Evolutionary conservation across 1,140 invertebrate genomes (phyloP).

Genomic region (Aphaenogaster floridana): DNA sequence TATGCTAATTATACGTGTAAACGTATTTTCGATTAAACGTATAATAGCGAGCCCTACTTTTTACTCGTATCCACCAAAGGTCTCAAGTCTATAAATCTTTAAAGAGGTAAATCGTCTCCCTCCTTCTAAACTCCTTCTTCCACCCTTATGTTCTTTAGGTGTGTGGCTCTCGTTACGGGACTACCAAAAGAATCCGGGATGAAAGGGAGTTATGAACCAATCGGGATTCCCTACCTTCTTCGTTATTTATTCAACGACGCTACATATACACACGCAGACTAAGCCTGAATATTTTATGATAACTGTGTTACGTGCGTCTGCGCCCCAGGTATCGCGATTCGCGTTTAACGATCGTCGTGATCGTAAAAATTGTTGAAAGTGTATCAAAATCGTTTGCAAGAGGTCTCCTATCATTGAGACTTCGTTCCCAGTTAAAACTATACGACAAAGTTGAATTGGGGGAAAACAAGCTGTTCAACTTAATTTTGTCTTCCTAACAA

Average conservation of each 20-base stretch:
- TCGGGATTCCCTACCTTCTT: constrained; percentile 58
- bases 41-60: too few relatives aligned
- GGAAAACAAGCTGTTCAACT: background rate
- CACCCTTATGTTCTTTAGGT: constrained; percentile 40
- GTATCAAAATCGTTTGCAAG: constrained; percentile 39
- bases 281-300: constrained; percentile 72
- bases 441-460: background rate
- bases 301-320: constrained; percentile 63
- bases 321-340: constrained; percentile 20
- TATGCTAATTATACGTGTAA: too few relatives aligned
- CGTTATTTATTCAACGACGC: constrained; percentile 73
- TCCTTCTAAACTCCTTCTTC: background rate
- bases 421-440: background rate
- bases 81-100: constrained; percentile 22
- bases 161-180: constrained; percentile 65
- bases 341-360: constrained; percentile 65
- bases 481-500: background rate
- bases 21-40: too few relatives aligned
- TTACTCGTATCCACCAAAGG: background rate
- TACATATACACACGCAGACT: constrained; percentile 64
- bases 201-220: constrained; percentile 72
- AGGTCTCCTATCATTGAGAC: background rate
- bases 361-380: constrained; percentile 65
- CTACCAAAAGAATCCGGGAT: constrained; percentile 67
- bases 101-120: constrained; percentile 13